phyloP scores from a whole-genome alignment of 2,888 invertebrate genomes.

The Coleophora flavipennella region DNA sequence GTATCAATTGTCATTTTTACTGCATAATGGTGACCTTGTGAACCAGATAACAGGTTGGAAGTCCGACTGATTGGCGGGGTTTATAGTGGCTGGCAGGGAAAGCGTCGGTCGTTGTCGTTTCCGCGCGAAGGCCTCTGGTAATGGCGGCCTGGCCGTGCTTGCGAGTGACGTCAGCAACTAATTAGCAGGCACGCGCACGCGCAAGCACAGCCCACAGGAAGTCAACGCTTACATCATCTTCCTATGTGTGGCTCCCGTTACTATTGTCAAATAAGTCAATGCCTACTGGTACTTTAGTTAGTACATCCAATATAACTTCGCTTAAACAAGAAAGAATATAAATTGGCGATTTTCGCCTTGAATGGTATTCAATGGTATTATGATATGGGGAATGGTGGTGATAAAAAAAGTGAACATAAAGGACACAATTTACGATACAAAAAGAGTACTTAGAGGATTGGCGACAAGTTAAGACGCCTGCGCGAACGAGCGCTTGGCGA shows the following conservation, averaged over 20 bases:
- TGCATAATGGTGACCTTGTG: background rate
- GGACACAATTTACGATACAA: conserved; percentile 4
- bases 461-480: conserved; percentile 12
- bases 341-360: background rate
- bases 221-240: conserved; percentile 59
- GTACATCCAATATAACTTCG: too few species aligned
- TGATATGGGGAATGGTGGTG: too few species aligned
- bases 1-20: too few species aligned
- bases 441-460: conserved; percentile 14
- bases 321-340: background rate
- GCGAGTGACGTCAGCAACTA: conserved; percentile 59
- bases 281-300: background rate
- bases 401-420: too few species aligned
- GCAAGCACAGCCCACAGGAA: conserved; percentile 52
- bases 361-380: too few species aligned
- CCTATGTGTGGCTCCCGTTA: conserved; percentile 37
- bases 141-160: conserved; percentile 47
- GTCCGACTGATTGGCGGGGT: background rate
- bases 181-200: conserved; percentile 48
- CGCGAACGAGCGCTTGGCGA: conserved; percentile 8
- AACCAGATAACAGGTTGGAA: background rate
- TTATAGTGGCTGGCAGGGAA: conserved; percentile 40
- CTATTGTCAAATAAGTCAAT: conserved; percentile 34
- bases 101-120: conserved; percentile 69
- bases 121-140: conserved; percentile 63